Base-by-base conservation (phyloP, 2,888 invertebrate genomes). In the Beris morrisii region DNA sequence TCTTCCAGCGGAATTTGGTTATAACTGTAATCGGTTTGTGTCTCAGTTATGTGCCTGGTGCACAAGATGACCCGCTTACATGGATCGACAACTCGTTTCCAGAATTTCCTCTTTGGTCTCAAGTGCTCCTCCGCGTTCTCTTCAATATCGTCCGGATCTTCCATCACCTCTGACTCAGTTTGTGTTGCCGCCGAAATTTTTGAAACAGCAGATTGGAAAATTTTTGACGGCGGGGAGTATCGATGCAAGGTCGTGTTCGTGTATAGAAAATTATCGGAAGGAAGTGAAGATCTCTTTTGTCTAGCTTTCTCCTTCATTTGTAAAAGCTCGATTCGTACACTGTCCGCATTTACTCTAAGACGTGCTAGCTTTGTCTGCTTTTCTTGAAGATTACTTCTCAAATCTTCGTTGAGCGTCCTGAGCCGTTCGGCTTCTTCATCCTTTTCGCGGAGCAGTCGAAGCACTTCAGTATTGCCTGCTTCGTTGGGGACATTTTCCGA, bases 341-440 rank as follows among this genome's bases (percentile, higher is more conserved):
- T 48, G 15, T 65, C 66, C n/a, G 63, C n/a, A 52, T 57, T 66
- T 32, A 56, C 28, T 31, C 58, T 63, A 12, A 57, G 15, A 15
- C 46, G 28, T 11, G 53, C 66, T 22, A 68, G 11, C 54, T 53
- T 52, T 11, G 58, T 38, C 15, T 57, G 52, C 45, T 68, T 68
- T 7, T 68, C 68, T 12, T 66, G 56, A 11, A 68, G 46, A 13
- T 57, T 68, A 13, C 56, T 54, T 12, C 64, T 50, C 6, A 68
- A 43, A 13, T 57, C 38, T 45, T 68, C 63, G 31, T 68, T 68
- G 1, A 68, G 5, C 12, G n/a, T 57, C 7, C 31, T 50, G 48
- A 68, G 32, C n/a, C 53, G 52, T 28, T 53, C 43, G 7, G 66
- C 48, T 58, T 68, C 53, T 30, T 66, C 46, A 6, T 68, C 61